Base-by-base conservation (phyloP, 2,113 vertebrate genomes). In the Tetrax tetrax region DNA sequence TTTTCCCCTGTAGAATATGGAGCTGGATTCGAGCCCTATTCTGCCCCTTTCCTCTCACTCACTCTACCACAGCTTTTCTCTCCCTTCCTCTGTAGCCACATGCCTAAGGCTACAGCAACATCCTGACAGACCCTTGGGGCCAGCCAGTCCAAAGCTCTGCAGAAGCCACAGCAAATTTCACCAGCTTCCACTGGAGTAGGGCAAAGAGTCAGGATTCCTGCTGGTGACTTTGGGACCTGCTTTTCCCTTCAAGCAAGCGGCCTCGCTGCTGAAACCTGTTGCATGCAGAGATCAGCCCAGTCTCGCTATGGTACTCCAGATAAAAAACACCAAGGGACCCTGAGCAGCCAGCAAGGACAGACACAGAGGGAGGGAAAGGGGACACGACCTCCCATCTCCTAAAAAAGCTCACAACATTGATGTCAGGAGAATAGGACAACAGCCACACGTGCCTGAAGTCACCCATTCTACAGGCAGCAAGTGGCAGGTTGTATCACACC, bases 1-100 rank as follows among this genome's bases (percentile, higher is more conserved):
- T 96, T 96, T 97, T 56, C 50, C 83, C 81, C 94, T 57, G 47
- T 5, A 91, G 93, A 95, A 93, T 56, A 66, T 6, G 12, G 68
- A 94, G 48, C 33, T 85, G 51, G 72, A 92, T 69, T 83, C 70
- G 87, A 50, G 87, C 77, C 65, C 79, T 81, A 14, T 72, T 90
- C 70, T 95, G 71, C 37, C 56, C 69, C 72, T 78, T 93, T 72
- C 66, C 33, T 75, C 76, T 88, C 31, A 69, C 20, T 53, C 78
- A 92, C 31, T 84, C 47, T 56, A 0, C 28, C 20, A 38, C 15
- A 38, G 54, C n/a, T 50, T 88, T 79, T 63, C 28, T 57, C n/a
- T 31, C 14, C 8, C 17, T 47, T 91, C 28, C 41, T 61, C 47
- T 65, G 70, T 5, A 37, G 63, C 28, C 23, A n/a, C 25, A n/a